These are phyloP conservation scores for Casuarius casuarius DNA, from an alignment of 2,113 vertebrate genomes.

Conservation along the genomic window DNA sequence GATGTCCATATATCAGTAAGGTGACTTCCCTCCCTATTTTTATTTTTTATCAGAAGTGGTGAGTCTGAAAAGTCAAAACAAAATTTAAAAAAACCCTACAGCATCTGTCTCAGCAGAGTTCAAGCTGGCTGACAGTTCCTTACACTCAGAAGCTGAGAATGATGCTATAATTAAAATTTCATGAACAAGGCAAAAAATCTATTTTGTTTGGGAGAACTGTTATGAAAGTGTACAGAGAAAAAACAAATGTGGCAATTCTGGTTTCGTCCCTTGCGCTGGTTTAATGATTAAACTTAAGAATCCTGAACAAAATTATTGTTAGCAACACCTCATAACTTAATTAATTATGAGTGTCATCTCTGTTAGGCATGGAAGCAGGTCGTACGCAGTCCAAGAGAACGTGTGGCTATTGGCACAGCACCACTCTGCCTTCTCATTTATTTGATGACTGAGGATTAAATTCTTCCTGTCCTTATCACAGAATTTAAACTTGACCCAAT, in stretches of 20 bases:
- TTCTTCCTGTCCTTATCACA: slow-evolving; percentile 18
- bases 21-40: slow-evolving; percentile 59
- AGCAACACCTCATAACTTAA: slow-evolving; percentile 47
- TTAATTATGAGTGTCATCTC: slow-evolving; percentile 35
- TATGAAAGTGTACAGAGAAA: slow-evolving; percentile 23
- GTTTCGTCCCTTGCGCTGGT: neutral
- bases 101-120: slow-evolving; percentile 68
- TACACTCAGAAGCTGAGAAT: slow-evolving; percentile 55
- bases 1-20: slow-evolving; percentile 65
- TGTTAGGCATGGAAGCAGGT: neutral
- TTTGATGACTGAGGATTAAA: slow-evolving; percentile 31
- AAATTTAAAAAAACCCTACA: slow-evolving; percentile 21
- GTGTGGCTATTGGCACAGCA: neutral
- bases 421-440: neutral
- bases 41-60: slow-evolving; percentile 55
- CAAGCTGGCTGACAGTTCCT: slow-evolving; percentile 68
- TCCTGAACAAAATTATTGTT: slow-evolving; percentile 34
- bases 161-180: slow-evolving; percentile 68
- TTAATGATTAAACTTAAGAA: slow-evolving; percentile 39
- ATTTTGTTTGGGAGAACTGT: slow-evolving; percentile 48
- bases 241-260: slow-evolving; percentile 34
- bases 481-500: slow-evolving; percentile 49
- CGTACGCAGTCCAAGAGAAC: neutral
- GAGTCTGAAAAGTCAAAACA: slow-evolving; percentile 60
- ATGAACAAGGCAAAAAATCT: slow-evolving; percentile 57